Conservation (phyloP, 2,797 vertebrate genomes). For the Pempheris klunzingeri region DNA sequence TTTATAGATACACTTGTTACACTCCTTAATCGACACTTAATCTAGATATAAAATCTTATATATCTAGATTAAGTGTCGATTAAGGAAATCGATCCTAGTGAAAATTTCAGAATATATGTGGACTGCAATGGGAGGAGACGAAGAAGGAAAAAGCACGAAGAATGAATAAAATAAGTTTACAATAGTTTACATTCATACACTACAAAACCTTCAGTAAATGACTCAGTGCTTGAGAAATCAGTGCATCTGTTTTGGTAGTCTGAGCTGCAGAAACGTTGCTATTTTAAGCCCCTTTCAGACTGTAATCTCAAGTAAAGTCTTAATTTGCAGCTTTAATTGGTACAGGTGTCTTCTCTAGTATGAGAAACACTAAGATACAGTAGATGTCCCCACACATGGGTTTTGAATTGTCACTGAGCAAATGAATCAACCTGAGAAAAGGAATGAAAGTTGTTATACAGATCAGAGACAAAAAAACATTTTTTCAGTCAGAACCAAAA, state of each 20-base stretch:
- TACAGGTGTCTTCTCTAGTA: background rate
- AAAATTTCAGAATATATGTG: background rate
- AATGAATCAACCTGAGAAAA: background rate
- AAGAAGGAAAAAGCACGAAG: background rate
- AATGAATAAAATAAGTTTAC: background rate
- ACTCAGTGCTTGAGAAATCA: background rate
- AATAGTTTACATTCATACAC: background rate
- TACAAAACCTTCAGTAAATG: background rate
- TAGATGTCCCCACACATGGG: background rate
- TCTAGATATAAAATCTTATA: no score
- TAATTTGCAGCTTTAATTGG: background rate
- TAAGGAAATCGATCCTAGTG: background rate
- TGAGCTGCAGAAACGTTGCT: background rate
- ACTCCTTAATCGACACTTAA: no score
- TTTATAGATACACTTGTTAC: background rate
- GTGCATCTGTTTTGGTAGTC: background rate
- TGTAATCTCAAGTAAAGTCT: background rate
- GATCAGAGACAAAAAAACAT: background rate
- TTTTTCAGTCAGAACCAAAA: constrained; percentile 3
- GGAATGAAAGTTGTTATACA: background rate
- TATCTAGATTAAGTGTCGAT: background rate
- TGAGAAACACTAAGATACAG: background rate
- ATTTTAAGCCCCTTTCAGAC: background rate
- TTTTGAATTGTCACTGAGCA: background rate
- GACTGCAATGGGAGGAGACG: background rate